These are phyloP conservation scores for Tympanoctomys barrerae DNA, from an alignment of 2,797 vertebrate genomes.

Conservation along the genomic window DNA sequence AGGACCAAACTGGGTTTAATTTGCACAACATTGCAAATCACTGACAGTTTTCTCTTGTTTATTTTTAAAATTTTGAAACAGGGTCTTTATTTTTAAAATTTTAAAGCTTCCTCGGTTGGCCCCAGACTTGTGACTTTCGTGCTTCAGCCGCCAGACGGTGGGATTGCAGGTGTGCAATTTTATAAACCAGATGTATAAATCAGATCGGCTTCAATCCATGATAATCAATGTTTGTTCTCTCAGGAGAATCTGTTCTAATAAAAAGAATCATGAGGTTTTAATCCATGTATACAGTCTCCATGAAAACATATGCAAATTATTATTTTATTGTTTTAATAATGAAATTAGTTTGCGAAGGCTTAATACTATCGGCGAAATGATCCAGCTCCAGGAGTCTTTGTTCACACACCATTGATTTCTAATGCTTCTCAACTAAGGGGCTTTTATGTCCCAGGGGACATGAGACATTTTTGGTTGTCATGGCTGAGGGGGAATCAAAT, in stretches of 20 bases:
- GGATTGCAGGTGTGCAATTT: not conserved
- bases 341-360: not conserved
- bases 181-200: not conserved
- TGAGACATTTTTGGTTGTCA: not conserved
- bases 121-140: not conserved
- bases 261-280: constrained; percentile 15
- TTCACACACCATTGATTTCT: not conserved
- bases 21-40: not conserved
- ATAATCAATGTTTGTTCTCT: not conserved
- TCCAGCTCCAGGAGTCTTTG: not conserved
- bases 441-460: not conserved
- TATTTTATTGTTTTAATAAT: constrained; percentile 9
- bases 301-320: not conserved
- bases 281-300: not conserved
- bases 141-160: not conserved
- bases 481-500: not conserved
- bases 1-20: not conserved
- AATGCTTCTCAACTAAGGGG: not conserved
- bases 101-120: not conserved
- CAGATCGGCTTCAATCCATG: not conserved
- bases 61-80: not conserved
- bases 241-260: not conserved
- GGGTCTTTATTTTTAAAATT: not conserved
- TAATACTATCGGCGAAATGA: not conserved
- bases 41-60: not conserved